Evolutionary conservation across 2,888 invertebrate species (phyloP), one percentile per base, ranked within the genome.

Genomic region (Aspidiotus rigidus): DNA sequence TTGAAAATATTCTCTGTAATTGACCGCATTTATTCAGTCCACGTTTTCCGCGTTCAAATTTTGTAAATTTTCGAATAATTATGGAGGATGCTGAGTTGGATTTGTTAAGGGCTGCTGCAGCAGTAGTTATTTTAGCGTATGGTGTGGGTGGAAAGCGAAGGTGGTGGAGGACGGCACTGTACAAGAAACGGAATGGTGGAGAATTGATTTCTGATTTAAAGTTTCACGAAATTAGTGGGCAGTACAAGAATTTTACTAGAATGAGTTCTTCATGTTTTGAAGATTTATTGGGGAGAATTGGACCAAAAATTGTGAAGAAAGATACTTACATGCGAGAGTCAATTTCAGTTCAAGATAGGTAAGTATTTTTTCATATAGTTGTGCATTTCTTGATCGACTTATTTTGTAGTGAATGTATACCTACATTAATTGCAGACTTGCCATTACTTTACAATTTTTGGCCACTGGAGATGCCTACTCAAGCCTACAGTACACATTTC

Each of bases 291-390:
- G 8, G n/a, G 13, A 15, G n/a, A 56, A 56, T 56, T 56, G 56
- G 56, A 16, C 56, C 56, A 16, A 56, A 8, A 11, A 56, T 56
- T 56, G 15, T 8, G 15, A 56, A 16, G 16, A 56, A 56, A 8
- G 56, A 56, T 15, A 56, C n/a, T 8, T 10, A 44, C 8, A 8
- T 56, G 56, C 56, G 56, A n/a, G 56, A 56, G n/a, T 8, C 56
- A 56, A 56, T 56, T 56, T 56, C 56, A 56, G 7, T n/a, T 15
- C 56, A 10, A 56, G 56, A 56, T 56, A 56, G 56, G 56, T 56
- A n/a, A 56, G 56, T 16, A 15, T 15, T 13, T 56, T 10, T 8
- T 16, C 15, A n/a, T 56, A 16, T n/a, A 56, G n/a, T 56, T 56
- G 9, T 56, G 49, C 49, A 44, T 44, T 10, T 44, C 11, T 44